These are phyloP conservation scores for Odontamblyopus lacepedii DNA, from an alignment of 2,797 vertebrate species.

Conservation along the genomic window DNA sequence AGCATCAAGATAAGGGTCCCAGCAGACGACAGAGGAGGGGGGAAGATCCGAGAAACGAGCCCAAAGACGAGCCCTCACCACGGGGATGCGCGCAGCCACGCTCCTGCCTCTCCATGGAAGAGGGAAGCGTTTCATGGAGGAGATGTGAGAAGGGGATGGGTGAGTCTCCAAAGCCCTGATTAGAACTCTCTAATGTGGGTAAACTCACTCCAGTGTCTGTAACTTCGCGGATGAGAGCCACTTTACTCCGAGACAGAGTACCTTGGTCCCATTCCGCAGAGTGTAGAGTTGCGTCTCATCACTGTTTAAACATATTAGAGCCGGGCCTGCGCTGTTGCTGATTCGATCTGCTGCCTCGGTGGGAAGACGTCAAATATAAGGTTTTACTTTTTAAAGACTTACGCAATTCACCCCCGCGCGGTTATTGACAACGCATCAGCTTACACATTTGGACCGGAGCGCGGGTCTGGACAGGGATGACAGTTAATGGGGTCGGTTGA, in stretches of 20 bases:
- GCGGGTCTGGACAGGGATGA: conserved; percentile 69
- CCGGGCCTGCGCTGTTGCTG: conserved; percentile 68
- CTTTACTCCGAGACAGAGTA: conserved; percentile 71
- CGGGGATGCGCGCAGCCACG: conserved; percentile 48
- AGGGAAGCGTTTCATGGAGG: conserved; percentile 57
- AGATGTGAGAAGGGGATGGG: conserved; percentile 59
- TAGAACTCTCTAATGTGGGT: conserved; percentile 70
- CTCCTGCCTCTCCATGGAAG: conserved; percentile 46
- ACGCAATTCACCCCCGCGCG: conserved; percentile 54
- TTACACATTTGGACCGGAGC: conserved; percentile 75
- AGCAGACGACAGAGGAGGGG: conserved; percentile 30
- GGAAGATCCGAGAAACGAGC: conserved; percentile 47
- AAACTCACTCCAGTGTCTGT: conserved; percentile 62
- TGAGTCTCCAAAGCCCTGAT: conserved; percentile 60
- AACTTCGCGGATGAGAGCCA: conserved; percentile 72
- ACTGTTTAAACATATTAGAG: conserved; percentile 77
- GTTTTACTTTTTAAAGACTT: conserved; percentile 76
- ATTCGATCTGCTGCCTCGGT: conserved; percentile 78
- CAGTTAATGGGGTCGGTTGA: conserved; percentile 78
- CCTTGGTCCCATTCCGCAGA: conserved; percentile 71
- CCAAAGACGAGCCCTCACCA: conserved; percentile 52
- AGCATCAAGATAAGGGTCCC: conserved; percentile 61
- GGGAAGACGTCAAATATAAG: conserved; percentile 76
- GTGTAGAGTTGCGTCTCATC: conserved; percentile 82
- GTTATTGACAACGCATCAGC: conserved; percentile 77